These are phyloP conservation scores for Leptinotarsa haldemani DNA, from an alignment of 2,888 invertebrate genomes.

Conservation along the genomic window DNA sequence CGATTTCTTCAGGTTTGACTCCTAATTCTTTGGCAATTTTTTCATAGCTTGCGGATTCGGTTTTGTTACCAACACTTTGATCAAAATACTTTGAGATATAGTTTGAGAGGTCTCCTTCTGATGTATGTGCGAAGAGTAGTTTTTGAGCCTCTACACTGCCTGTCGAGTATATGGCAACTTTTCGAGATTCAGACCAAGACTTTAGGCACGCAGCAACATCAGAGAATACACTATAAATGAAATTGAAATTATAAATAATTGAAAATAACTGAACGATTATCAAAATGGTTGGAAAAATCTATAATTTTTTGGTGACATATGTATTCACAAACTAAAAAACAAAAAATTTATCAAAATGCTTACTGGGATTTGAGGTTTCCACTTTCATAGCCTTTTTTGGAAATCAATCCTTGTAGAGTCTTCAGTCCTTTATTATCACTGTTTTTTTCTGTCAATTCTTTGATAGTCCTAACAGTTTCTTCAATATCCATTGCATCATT, in stretches of 20 bases:
- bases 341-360: slow-evolving; percentile 66
- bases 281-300: no score
- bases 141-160: slow-evolving; percentile 93
- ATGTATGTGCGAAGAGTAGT: slow-evolving; percentile 82
- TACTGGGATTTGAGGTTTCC: slow-evolving; percentile 89
- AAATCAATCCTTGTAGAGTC: slow-evolving; percentile 90
- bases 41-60: slow-evolving; percentile 80
- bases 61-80: slow-evolving; percentile 85
- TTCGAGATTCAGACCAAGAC: slow-evolving; percentile 74
- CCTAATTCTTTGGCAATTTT: slow-evolving; percentile 79
- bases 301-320: not conserved
- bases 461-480: slow-evolving; percentile 77
- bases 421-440: slow-evolving; percentile 85
- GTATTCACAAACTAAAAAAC: no score
- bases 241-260: no score
- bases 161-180: slow-evolving; percentile 90
- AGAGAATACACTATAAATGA: slow-evolving; percentile 80
- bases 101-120: slow-evolving; percentile 81
- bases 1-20: slow-evolving; percentile 73
- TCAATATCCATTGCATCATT: slow-evolving; percentile 66
- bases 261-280: slow-evolving; percentile 12
- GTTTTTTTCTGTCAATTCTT: slow-evolving; percentile 85
- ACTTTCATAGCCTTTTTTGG: slow-evolving; percentile 84
- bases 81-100: slow-evolving; percentile 86
- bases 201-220: slow-evolving; percentile 84